Evolutionary conservation across 2,113 vertebrate genomes (phyloP), one percentile per base, ranked within the genome.

Genomic region (Cavia porcellus): DNA sequence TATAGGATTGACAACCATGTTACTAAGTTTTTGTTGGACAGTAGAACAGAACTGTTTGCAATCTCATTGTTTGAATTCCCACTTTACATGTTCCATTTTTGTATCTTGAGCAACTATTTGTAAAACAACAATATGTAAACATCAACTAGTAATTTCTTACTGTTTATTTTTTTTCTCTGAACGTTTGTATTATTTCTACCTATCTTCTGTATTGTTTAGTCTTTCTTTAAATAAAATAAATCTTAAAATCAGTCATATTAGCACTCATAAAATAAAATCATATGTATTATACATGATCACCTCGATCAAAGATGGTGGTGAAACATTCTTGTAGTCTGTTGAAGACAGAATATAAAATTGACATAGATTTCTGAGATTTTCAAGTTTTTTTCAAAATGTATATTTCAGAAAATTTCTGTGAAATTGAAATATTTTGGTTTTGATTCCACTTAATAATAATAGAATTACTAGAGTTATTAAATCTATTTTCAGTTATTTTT

Each of bases 361-460:
- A 30, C 45, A 28, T 57, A 66, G 59, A 84, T 38, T 70, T 81
- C 22, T 89, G 22, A 75, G 1, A 42, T 86, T 89, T 38, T 93
- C 19, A 10, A 57, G 68, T 87, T 95, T 79, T 52, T 50, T 84
- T 85, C 20, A 50, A 77, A 83, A 30, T 57, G n/a, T 87, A 75
- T 93, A 59, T 91, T 77, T 87, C 12, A 57, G 30, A 32, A 85
- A 86, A 68, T 84, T 82, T 94, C 19, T 14, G 32, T 82, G 6
- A 93, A 96, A 84, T 91, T 55, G 47, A 50, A 83, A 80, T 25
- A 17, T 42, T 93, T 90, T 88, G 45, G 2, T 85, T 91, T 47
- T 4, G 35, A 17, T 70, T n/a, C 68, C 20, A 20, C 20, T 17
- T 70, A 70, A n/a, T 20, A 68, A 55, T 55, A 59, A 59, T 59